Evolutionary conservation across 2,797 vertebrate species (phyloP).

Genomic region (Lepilemur septentrionalis): DNA sequence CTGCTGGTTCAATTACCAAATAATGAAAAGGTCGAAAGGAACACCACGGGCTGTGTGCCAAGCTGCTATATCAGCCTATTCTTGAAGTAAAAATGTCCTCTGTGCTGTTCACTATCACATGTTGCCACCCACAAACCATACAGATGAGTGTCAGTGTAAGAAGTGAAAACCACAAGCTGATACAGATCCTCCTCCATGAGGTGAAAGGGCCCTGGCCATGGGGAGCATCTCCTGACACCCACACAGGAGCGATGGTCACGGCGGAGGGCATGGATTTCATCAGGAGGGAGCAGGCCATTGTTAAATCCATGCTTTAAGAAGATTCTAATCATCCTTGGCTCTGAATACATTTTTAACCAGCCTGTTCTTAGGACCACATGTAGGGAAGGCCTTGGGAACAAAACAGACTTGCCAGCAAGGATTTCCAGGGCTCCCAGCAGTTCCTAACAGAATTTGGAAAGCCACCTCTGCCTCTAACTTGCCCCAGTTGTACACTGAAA

Average conservation of each 20-base stretch:
- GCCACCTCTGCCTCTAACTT: not conserved
- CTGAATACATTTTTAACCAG: not conserved
- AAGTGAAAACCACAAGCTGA: constrained; percentile 12
- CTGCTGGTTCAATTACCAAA: constrained; percentile 73
- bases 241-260: accelerated
- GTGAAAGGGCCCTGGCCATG: not conserved
- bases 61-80: constrained; percentile 59
- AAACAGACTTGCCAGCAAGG: not conserved
- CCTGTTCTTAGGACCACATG: not conserved
- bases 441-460: not conserved
- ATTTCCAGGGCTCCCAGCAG: not conserved
- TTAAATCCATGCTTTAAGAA: not conserved
- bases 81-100: constrained; percentile 55
- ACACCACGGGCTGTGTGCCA: constrained; percentile 41
- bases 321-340: not conserved
- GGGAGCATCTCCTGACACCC: not conserved
- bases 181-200: not conserved
- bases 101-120: constrained; percentile 50
- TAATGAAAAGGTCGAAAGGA: constrained; percentile 75
- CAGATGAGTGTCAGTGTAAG: not conserved
- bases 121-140: constrained; percentile 39
- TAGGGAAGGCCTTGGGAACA: not conserved
- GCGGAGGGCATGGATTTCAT: not conserved
- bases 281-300: not conserved
- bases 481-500: not conserved